phyloP scores from a whole-genome alignment of 2,888 invertebrate species.

The Nephrotoma guestfalica region DNA sequence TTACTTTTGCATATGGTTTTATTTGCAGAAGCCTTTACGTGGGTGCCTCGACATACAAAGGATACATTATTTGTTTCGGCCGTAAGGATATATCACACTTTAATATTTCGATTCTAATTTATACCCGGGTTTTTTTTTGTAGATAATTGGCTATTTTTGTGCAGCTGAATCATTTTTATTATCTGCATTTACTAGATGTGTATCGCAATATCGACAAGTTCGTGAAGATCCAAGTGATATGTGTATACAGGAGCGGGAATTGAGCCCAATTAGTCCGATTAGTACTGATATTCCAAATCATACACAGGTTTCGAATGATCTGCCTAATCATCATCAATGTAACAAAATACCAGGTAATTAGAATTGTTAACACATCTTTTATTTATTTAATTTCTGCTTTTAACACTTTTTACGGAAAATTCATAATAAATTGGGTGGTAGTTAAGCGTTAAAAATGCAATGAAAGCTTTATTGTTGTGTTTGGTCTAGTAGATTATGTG shows the following conservation, averaged over 20 bases:
- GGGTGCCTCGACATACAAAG: constrained; percentile 58
- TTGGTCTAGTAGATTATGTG: too few relatives aligned
- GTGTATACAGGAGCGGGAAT: constrained; percentile 37
- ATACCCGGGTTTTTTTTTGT: constrained; percentile 14
- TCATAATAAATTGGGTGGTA: not conserved
- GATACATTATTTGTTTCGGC: constrained; percentile 52
- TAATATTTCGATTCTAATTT: not conserved
- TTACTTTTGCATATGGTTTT: constrained; percentile 53
- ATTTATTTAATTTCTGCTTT: not conserved
- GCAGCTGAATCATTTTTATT: constrained; percentile 43
- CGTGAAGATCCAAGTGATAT: constrained; percentile 46
- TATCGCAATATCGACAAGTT: constrained; percentile 43
- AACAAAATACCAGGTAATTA: constrained; percentile 13
- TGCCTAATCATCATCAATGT: constrained; percentile 29
- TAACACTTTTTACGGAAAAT: not conserved
- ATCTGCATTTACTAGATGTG: constrained; percentile 41
- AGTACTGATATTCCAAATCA: constrained; percentile 31
- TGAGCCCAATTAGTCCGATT: constrained; percentile 35
- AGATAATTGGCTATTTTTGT: constrained; percentile 47
- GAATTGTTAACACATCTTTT: not conserved
- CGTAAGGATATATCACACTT: constrained; percentile 30
- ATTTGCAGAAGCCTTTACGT: constrained; percentile 46
- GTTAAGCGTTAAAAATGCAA: too few relatives aligned
- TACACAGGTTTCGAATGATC: constrained; percentile 18
- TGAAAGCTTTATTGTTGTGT: too few relatives aligned